Percentiles rank a stretch among this genome's conserved stretches.
phyloP scores from a whole-genome alignment of 2,113 vertebrate species.

The Mesoclemmys tuberculata region DNA sequence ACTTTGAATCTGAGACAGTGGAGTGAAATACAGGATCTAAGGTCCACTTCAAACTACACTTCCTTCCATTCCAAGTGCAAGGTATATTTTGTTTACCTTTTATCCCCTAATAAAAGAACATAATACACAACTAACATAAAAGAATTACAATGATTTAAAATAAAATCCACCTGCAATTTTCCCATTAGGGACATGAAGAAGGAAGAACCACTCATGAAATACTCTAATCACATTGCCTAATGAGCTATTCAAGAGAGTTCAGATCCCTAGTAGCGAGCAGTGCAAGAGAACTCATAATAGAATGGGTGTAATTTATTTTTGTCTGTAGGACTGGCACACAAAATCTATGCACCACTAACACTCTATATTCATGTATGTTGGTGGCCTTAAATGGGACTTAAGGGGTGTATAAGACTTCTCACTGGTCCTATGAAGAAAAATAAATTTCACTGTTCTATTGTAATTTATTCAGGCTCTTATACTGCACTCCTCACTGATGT shows the following conservation, averaged over 20 bases:
- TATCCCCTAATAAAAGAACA: background rate
- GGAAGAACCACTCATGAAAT: background rate
- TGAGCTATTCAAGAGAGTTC: background rate
- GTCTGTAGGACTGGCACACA: background rate
- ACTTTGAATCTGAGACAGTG: background rate
- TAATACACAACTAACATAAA: background rate
- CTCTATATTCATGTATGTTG: background rate
- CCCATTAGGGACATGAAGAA: background rate
- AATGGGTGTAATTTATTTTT: background rate
- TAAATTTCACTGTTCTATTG: background rate
- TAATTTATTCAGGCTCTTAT: background rate
- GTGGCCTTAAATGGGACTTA: background rate
- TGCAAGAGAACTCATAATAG: background rate
- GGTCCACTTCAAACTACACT: background rate
- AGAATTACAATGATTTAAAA: background rate
- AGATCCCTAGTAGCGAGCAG: background rate
- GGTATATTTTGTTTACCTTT: background rate
- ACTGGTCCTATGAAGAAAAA: background rate
- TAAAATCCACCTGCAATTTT: background rate
- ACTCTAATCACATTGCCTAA: background rate
- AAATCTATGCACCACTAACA: background rate
- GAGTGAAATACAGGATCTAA: background rate
- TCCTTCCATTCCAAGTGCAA: background rate
- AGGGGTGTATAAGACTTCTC: background rate
- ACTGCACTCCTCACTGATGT: accelerated